Evolutionary conservation across 2,888 invertebrate species (phyloP).

Genomic region (Ochropleura plecta): DNA sequence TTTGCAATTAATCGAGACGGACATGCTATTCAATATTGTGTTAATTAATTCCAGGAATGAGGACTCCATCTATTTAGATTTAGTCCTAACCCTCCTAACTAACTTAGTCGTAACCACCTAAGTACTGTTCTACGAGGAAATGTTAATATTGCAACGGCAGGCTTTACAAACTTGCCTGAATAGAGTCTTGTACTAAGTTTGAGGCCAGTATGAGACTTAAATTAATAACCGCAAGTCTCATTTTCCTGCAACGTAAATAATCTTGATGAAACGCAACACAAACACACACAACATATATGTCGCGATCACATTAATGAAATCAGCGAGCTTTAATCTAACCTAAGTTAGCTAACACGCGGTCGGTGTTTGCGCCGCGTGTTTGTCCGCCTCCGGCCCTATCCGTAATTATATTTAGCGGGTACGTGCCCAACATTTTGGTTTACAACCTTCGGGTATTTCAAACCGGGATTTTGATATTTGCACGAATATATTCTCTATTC

Average conservation of each 20-base stretch:
- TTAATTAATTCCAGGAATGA: not conserved
- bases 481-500: not conserved
- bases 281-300: not conserved
- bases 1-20: not conserved
- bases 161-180: not conserved
- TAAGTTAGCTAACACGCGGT: slow-evolving; percentile 45
- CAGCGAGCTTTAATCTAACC: slow-evolving; percentile 51
- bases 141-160: not conserved
- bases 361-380: slow-evolving; percentile 46
- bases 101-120: not conserved
- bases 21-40: not conserved
- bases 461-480: slow-evolving; percentile 31
- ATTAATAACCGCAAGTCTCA: not conserved
- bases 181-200: not conserved
- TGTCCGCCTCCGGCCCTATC: slow-evolving; percentile 26
- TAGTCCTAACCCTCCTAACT: not conserved
- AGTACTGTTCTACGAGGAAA: not conserved
- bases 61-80: not conserved
- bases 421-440: slow-evolving; percentile 38
- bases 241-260: slow-evolving; percentile 7
- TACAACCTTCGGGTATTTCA: slow-evolving; percentile 18
- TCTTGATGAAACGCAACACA: slow-evolving; percentile 16
- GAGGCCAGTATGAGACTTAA: not conserved
- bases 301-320: slow-evolving; percentile 42
- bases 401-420: slow-evolving; percentile 52